A percentile compares a stretch with the other conserved stretches of the same genome.
Evolutionary conservation across 2,113 vertebrate species (phyloP).

Genomic region (Macrotis lagotis): DNA sequence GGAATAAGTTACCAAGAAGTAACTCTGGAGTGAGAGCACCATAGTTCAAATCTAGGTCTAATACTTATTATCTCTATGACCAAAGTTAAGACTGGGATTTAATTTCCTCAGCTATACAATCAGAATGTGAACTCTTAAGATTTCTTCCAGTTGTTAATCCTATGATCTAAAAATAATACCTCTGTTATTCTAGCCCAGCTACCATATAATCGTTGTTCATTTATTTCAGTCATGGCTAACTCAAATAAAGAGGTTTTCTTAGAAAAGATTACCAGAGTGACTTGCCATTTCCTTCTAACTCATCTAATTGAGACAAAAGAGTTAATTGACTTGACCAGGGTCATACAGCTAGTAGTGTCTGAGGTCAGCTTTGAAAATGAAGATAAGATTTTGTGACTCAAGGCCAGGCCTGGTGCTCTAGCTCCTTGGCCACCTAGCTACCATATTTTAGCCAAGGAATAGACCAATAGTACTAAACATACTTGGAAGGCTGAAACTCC

Average conservation of each 20-base stretch:
- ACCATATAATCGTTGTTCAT: not conserved
- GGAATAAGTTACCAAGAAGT: not conserved
- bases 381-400: not conserved
- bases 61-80: not conserved
- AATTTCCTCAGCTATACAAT: not conserved
- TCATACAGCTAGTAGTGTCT: not conserved
- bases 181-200: not conserved
- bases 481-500: not conserved
- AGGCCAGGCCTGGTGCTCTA: not conserved
- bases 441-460: not conserved
- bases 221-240: not conserved
- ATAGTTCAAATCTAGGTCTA: not conserved
- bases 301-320: not conserved
- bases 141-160: not conserved
- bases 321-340: not conserved
- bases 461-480: not conserved
- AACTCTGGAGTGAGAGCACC: not conserved
- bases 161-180: not conserved
- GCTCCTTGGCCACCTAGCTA: not conserved
- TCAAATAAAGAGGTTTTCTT: not conserved
- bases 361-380: not conserved
- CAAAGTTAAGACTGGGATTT: not conserved
- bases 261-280: too few relatives aligned
- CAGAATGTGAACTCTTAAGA: not conserved
- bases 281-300: not conserved